These are phyloP conservation scores for Paedocypris micromegethes DNA, from an alignment of 2,797 vertebrate species.

Conservation along the genomic window DNA sequence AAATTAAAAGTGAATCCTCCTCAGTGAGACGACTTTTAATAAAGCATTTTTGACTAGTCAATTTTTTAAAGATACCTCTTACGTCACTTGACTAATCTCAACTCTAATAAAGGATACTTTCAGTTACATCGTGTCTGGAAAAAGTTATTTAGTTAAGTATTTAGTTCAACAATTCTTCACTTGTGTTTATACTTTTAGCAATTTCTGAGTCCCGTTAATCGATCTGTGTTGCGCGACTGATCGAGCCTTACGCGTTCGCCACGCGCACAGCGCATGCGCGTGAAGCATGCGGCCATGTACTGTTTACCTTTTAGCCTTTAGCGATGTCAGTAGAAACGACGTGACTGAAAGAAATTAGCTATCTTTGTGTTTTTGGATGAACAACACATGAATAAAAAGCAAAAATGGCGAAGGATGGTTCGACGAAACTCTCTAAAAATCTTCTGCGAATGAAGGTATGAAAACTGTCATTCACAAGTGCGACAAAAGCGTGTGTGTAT, in stretches of 20 bases:
- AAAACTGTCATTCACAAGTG: not conserved
- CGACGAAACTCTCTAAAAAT: slow-evolving; percentile 66
- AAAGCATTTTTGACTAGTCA: too few relatives aligned
- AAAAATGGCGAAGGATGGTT: slow-evolving; percentile 57
- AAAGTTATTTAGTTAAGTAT: too few relatives aligned
- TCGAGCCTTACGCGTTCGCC: slow-evolving; percentile 10
- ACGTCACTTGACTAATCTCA: too few relatives aligned
- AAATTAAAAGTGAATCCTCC: too few relatives aligned
- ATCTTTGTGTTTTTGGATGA: not conserved
- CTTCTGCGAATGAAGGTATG: slow-evolving; percentile 72
- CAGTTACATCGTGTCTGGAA: too few relatives aligned
- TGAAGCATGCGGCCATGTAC: not conserved
- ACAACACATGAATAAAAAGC: not conserved
- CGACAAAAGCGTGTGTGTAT: not conserved
- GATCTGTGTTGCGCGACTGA: slow-evolving; percentile 31
- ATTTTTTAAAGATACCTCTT: too few relatives aligned
- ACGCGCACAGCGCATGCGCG: slow-evolving; percentile 6
- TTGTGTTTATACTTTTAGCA: too few relatives aligned
- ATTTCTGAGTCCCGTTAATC: too few relatives aligned
- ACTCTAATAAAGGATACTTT: too few relatives aligned
- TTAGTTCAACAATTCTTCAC: too few relatives aligned
- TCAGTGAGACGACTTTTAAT: too few relatives aligned
- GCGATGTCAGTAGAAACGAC: not conserved
- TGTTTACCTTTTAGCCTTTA: not conserved
- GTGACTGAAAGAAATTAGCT: not conserved